Evolutionary conservation across 2,797 vertebrate species (phyloP).

Genomic region (Sciaenops ocellatus): DNA sequence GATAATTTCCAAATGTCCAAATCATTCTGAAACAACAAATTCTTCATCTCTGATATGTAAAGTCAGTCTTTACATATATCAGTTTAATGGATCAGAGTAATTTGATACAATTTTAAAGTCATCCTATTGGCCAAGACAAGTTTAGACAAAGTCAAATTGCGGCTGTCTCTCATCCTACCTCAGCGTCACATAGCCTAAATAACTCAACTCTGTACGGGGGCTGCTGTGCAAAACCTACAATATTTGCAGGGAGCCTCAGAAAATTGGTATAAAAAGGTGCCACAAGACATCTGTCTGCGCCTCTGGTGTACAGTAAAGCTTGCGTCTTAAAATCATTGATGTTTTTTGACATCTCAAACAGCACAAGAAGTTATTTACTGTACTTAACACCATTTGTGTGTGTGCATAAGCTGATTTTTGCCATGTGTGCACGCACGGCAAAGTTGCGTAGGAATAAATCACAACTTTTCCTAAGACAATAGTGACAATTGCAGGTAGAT

Average conservation of each 20-base stretch:
- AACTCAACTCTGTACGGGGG: background rate
- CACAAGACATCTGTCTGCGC: background rate
- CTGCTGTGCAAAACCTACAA: background rate
- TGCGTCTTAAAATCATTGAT: constrained; percentile 21
- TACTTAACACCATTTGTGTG: constrained; percentile 3
- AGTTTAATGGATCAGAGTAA: constrained; percentile 38
- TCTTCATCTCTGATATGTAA: background rate
- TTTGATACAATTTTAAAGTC: constrained; percentile 25
- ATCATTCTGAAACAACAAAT: constrained; percentile 26
- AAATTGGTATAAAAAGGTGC: constrained; percentile 21
- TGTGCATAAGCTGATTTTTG: background rate
- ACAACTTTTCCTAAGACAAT: constrained; percentile 70
- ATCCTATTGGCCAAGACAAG: background rate
- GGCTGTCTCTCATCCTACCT: background rate
- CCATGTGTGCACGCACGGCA: background rate
- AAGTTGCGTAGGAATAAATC: constrained; percentile 64
- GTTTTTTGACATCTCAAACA: constrained; percentile 18
- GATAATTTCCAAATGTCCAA: constrained; percentile 2
- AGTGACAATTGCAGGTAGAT: constrained; percentile 57
- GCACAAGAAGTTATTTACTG: constrained; percentile 23
- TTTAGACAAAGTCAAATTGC: constrained; percentile 19
- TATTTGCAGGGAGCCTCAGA: constrained; percentile 12
- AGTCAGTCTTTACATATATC: constrained; percentile 22
- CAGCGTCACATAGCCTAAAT: constrained; percentile 14
- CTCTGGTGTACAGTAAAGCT: constrained; percentile 12